These are phyloP conservation scores for Lucinisca nassula DNA, from an alignment of 2,888 invertebrate species.

Conservation along the genomic window DNA sequence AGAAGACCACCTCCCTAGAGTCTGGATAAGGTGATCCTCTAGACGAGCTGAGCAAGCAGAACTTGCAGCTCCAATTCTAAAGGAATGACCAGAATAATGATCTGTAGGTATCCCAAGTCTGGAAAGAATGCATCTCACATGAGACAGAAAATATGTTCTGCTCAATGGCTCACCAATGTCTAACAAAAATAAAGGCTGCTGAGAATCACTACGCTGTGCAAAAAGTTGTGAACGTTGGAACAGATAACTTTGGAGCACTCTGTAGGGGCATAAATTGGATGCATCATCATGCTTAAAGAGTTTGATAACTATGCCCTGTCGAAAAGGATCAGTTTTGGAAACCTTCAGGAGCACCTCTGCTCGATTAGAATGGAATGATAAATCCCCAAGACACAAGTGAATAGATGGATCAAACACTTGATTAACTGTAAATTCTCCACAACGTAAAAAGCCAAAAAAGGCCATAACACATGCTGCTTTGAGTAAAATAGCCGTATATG, in stretches of 20 bases:
- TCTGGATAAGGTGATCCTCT: neutral
- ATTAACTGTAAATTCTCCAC: neutral
- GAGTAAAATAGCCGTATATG: neutral
- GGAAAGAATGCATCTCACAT: neutral
- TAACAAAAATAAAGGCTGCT: neutral
- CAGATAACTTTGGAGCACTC: neutral
- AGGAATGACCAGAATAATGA: neutral
- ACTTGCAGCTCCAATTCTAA: neutral
- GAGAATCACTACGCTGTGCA: neutral
- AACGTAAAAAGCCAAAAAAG: neutral
- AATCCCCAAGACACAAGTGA: neutral
- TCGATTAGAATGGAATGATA: neutral
- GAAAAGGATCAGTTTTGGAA: neutral
- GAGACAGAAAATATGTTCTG: neutral
- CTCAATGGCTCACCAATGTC: neutral
- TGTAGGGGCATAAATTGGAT: neutral
- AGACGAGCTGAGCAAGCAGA: neutral
- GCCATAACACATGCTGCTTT: neutral
- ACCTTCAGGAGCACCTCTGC: neutral
- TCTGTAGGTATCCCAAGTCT: neutral
- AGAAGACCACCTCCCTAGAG: neutral
- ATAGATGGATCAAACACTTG: neutral
- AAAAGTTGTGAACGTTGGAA: neutral
- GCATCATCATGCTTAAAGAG: neutral
- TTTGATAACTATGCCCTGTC: neutral